Evolutionary conservation across 1,140 invertebrate species (phyloP).

Genomic region (Tetramorium parvispinum): DNA sequence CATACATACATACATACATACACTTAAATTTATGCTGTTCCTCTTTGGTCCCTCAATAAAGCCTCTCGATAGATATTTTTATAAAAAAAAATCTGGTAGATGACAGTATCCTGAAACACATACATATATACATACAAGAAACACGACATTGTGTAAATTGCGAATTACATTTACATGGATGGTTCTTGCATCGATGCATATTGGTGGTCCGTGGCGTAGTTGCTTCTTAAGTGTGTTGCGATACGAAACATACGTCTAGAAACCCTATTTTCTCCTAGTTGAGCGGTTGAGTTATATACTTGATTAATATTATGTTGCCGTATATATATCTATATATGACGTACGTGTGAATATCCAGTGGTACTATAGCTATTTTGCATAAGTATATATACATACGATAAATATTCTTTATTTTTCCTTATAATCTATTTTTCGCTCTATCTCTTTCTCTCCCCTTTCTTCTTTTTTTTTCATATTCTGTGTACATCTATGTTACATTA

Average conservation of each 20-base stretch:
- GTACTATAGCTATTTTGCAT: constrained; percentile 60
- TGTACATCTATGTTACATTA: constrained; percentile 66
- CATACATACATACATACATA: background rate
- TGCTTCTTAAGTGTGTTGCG: constrained; percentile 80
- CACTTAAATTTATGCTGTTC: background rate
- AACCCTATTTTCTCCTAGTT: constrained; percentile 65
- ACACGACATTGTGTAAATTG: constrained; percentile 36
- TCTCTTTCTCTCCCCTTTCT: constrained; percentile 19
- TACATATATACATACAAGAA: background rate
- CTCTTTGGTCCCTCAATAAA: constrained; percentile 1
- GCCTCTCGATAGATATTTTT: background rate
- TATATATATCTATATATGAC: constrained; percentile 67
- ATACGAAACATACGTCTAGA: constrained; percentile 75
- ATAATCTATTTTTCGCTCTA: constrained; percentile 26
- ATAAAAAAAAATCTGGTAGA: background rate
- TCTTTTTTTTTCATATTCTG: constrained; percentile 19
- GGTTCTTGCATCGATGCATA: constrained; percentile 74
- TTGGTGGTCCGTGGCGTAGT: constrained; percentile 81
- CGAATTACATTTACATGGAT: constrained; percentile 63
- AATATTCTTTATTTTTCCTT: constrained; percentile 35
- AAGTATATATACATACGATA: constrained; percentile 45
- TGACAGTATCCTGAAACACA: constrained; percentile 2
- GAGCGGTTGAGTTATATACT: constrained; percentile 68
- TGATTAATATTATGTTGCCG: constrained; percentile 66
- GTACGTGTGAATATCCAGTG: constrained; percentile 72